Conservation (phyloP, 2,113 vertebrate species). For the Porphyrio hochstetteri region DNA sequence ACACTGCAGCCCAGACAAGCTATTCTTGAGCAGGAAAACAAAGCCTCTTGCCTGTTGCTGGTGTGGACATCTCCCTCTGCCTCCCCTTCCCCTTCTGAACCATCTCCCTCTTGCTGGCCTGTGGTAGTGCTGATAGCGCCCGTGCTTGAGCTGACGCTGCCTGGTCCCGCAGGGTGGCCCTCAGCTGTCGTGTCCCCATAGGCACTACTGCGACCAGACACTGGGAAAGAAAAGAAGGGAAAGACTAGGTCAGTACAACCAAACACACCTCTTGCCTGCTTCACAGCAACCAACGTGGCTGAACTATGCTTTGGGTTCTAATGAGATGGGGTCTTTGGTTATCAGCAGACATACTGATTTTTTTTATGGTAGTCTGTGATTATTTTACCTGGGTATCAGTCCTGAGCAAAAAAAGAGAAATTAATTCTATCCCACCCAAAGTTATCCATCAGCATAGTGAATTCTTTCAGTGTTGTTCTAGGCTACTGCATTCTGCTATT, state of each 20-base stretch:
- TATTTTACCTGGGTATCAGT: not conserved
- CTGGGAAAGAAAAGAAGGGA: slow-evolving; percentile 57
- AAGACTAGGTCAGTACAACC: accelerated
- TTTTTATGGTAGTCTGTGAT: not conserved
- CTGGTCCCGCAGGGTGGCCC: slow-evolving; percentile 91
- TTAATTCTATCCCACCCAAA: not conserved
- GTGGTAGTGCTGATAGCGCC: slow-evolving; percentile 96
- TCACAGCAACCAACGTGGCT: accelerated
- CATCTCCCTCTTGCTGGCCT: slow-evolving; percentile 95
- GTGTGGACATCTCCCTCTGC: slow-evolving; percentile 92
- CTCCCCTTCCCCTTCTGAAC: slow-evolving; percentile 91
- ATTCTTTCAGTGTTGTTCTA: not conserved
- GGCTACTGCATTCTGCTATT: not conserved
- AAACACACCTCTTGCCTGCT: not conserved
- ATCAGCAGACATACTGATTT: not conserved
- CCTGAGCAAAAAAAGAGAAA: not conserved
- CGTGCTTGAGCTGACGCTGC: slow-evolving; percentile 96
- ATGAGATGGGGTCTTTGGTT: not conserved
- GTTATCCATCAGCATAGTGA: not conserved
- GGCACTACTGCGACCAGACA: slow-evolving; percentile 95
- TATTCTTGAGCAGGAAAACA: not conserved
- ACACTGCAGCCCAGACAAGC: not conserved
- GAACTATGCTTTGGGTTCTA: not conserved
- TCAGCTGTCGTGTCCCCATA: slow-evolving; percentile 92
- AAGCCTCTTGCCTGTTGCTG: slow-evolving; percentile 87